A percentile compares a stretch with the other conserved stretches of the same genome.
These are phyloP conservation scores for Melanostigma gelatinosum DNA, from an alignment of 2,113 vertebrate genomes.

Conservation along the genomic window DNA sequence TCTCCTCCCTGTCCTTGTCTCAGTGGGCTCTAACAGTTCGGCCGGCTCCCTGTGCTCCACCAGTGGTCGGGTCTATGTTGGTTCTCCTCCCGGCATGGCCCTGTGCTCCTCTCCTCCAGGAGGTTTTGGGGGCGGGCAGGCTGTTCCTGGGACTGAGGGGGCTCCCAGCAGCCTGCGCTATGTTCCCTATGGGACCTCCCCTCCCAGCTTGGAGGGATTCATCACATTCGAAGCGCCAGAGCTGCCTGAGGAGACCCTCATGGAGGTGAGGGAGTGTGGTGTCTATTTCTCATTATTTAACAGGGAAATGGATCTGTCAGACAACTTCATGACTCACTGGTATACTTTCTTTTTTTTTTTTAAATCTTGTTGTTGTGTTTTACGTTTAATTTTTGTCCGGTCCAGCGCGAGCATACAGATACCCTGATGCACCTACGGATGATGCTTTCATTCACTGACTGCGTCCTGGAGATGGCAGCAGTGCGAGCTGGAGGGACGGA, in stretches of 20 bases:
- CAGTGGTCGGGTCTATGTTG: conserved; percentile 89
- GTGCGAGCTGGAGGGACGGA: conserved; percentile 86
- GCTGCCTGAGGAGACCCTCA: conserved; percentile 96
- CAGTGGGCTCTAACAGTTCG: conserved; percentile 94
- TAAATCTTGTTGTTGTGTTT: not conserved
- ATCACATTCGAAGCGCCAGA: conserved; percentile 97
- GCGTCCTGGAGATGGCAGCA: conserved; percentile 94
- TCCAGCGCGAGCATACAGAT: conserved; percentile 95
- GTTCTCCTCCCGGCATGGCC: conserved; percentile 90
- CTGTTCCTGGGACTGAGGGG: conserved; percentile 82
- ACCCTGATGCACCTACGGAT: conserved; percentile 92
- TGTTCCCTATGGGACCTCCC: conserved; percentile 93
- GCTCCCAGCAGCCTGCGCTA: conserved; percentile 90
- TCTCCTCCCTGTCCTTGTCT: conserved; percentile 25
- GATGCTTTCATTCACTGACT: conserved; percentile 95
- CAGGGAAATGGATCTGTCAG: not conserved
- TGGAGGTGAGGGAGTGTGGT: conserved; percentile 88
- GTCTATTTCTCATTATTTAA: not conserved
- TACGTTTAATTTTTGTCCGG: not conserved
- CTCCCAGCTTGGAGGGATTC: conserved; percentile 95
- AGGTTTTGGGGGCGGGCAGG: conserved; percentile 49
- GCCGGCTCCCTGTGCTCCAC: conserved; percentile 93
- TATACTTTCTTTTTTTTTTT: not conserved
- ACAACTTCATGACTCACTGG: not conserved
- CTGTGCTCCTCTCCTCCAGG: conserved; percentile 78